Evolutionary conservation across 2,113 vertebrate species (phyloP).

Genomic region (Tringa solitaria): DNA sequence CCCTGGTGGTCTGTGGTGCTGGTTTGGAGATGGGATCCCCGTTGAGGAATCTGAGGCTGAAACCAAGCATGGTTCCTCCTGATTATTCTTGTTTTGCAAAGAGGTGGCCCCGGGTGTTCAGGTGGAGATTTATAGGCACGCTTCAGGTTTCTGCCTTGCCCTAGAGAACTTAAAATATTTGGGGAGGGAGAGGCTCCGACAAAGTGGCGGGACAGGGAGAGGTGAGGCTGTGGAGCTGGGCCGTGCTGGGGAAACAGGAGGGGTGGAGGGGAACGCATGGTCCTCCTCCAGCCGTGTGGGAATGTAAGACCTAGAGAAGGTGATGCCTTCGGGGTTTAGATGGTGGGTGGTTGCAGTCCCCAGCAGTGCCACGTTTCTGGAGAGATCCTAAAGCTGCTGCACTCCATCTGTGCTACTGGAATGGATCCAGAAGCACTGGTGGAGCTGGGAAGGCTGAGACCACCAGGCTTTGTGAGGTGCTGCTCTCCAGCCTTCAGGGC

Average conservation of each 20-base stretch:
- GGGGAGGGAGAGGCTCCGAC: not conserved
- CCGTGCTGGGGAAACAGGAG: accelerated
- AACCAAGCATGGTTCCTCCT: not conserved
- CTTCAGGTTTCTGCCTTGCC: not conserved
- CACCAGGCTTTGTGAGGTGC: not conserved
- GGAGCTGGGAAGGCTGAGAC: not conserved
- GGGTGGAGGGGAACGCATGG: not conserved
- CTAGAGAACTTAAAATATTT: not conserved
- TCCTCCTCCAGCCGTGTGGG: not conserved
- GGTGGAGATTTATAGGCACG: not conserved
- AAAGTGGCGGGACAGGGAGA: not conserved
- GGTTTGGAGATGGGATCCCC: not conserved
- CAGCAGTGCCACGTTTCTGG: accelerated
- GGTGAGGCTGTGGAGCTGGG: not conserved
- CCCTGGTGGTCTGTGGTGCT: not conserved
- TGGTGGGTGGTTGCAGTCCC: accelerated
- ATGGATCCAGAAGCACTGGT: not conserved
- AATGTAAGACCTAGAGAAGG: not conserved
- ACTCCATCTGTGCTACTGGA: not conserved
- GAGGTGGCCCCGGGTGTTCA: not conserved
- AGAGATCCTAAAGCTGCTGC: not conserved
- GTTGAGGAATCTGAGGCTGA: not conserved
- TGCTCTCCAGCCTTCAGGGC: not conserved
- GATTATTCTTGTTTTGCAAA: not conserved
- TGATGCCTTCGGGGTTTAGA: not conserved